These are phyloP conservation scores for Protonibea diacanthus DNA, from an alignment of 2,797 vertebrate genomes.

Conservation along the genomic window DNA sequence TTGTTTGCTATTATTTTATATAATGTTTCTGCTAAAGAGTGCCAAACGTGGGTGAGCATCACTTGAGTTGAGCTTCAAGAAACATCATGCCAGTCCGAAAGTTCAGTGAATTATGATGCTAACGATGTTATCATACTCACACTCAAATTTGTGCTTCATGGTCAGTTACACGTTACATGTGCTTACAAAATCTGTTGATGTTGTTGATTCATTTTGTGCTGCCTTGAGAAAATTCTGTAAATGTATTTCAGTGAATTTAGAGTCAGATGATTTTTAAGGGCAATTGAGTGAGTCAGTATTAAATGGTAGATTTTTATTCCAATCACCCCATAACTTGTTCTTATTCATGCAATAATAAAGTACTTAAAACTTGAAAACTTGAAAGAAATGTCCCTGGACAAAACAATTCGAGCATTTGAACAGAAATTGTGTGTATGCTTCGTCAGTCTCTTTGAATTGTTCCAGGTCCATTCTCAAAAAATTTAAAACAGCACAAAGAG, in stretches of 20 bases:
- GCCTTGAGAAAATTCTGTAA: neutral
- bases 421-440: neutral
- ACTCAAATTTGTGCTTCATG: neutral
- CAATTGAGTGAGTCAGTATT: neutral
- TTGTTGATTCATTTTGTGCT: neutral
- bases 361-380: neutral
- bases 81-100: neutral
- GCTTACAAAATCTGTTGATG: neutral
- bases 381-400: neutral
- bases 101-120: neutral
- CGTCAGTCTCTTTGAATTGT: conserved; percentile 9
- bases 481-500: conserved; percentile 7
- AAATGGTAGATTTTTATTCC: neutral
- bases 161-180: neutral
- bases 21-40: conserved; percentile 2
- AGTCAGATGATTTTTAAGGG: neutral
- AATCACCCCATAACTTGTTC: neutral
- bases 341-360: conserved; percentile 16
- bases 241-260: neutral
- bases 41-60: neutral
- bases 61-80: neutral
- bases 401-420: neutral
- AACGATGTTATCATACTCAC: neutral
- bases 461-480: neutral
- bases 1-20: conserved; percentile 1